Base-by-base conservation (phyloP, 2,797 vertebrate species). In the Aplochiton taeniatus region DNA sequence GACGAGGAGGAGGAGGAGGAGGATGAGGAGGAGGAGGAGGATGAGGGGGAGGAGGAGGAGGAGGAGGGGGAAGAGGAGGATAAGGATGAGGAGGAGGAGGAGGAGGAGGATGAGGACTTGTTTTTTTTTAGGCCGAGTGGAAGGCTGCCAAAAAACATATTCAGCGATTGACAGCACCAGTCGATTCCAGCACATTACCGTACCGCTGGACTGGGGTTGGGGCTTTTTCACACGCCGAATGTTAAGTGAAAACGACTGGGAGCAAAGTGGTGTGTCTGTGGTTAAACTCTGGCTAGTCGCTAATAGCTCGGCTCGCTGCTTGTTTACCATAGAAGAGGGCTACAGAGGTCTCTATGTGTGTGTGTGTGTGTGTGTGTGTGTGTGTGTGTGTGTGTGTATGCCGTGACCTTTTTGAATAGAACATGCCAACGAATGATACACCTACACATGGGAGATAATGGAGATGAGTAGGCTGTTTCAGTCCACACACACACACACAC, bases 381-480 rank as follows among this genome's bases (percentile, higher is more conserved):
- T 16, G 41, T 17, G n/a, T 18, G 47, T 11, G 44, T 31, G 63
- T 55, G 55, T 9, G 4, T 45, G 43, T 16, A 11, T 12, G 68
- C 9, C 17, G 2, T n/a, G 50, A 51, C 49, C 17, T 18, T 9
- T 19, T 17, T 54, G 52, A 19, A 19, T 19, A 13, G 17, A 54
- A 67, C 53, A 20, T 51, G 48, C 63, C 63, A 56, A 17, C 8
- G 31, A 56, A 42, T 61, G 66, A 69, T 13, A 20, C 41, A 18
- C 62, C 56, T 51, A 72, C 66, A 73, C 68, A 72, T 53, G 13
- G 72, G 56, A 60, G 70, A 78, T 51, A 71, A 53, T 41, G 18
- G 52, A 31, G 31, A 31, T 31, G 31, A 31, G 31, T 31, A 31
- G 31, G 31, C 31, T 31, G 31, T 6, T 31, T 31, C 31, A 2